These are phyloP conservation scores for Synergus gifuensis DNA, from an alignment of 2,888 invertebrate species.

Conservation along the genomic window DNA sequence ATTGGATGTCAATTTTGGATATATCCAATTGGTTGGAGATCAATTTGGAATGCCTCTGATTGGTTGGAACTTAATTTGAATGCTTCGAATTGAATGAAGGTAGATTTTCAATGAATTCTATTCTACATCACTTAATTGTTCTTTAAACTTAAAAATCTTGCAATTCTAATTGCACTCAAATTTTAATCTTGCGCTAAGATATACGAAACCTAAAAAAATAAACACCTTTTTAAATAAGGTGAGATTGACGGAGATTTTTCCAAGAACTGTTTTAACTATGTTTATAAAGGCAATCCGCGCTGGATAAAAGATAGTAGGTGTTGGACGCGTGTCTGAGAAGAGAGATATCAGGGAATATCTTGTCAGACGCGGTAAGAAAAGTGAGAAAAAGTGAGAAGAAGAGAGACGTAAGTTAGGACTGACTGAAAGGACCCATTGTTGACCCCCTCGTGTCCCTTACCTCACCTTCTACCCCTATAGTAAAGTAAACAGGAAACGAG, in stretches of 20 bases:
- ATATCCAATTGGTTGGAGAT: no score
- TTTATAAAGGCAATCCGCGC: background rate
- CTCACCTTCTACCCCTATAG: constrained; percentile 33
- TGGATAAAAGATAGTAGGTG: background rate
- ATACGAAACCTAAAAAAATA: no score
- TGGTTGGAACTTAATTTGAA: no score
- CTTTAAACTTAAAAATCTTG: no score
- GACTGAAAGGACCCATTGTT: constrained; percentile 69
- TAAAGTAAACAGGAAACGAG: constrained; percentile 46
- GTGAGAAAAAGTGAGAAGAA: constrained; percentile 37
- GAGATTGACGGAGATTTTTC: background rate
- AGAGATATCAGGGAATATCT: constrained; percentile 42
- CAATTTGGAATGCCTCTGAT: no score
- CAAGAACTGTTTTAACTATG: constrained; percentile 13
- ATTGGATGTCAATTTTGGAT: no score
- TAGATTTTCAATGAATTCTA: no score
- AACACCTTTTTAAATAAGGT: no score
- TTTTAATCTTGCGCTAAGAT: no score
- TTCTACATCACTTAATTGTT: no score
- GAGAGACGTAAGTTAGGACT: constrained; percentile 45
- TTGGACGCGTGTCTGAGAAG: constrained; percentile 21
- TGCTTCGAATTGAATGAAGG: no score
- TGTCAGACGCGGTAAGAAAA: constrained; percentile 17
- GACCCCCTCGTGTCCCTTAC: constrained; percentile 46
- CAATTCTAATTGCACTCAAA: no score